phyloP scores from a whole-genome alignment of 2,113 vertebrate species.

The Potamarius usumacintae region DNA sequence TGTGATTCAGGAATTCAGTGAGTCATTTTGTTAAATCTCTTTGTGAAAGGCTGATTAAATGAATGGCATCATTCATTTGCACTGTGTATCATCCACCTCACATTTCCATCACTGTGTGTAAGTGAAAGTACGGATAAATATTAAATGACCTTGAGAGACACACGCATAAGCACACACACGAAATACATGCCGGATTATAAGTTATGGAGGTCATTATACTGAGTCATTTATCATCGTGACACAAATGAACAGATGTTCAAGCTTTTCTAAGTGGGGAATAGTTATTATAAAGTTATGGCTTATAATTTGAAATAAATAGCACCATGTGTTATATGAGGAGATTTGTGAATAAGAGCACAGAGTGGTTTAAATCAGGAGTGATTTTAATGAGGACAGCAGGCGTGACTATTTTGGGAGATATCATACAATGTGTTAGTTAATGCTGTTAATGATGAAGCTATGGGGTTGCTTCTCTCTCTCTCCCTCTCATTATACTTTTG shows the following conservation, averaged over 20 bases:
- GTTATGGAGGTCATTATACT: background rate
- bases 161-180: background rate
- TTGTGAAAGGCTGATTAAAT: background rate
- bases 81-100: background rate
- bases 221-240: background rate
- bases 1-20: background rate
- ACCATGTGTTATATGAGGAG: background rate
- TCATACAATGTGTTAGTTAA: conserved; percentile 17
- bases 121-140: background rate
- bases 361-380: conserved; percentile 12
- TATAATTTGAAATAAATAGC: background rate
- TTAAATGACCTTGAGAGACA: background rate
- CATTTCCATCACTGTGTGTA: background rate
- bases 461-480: background rate
- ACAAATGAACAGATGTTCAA: conserved; percentile 11
- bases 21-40: background rate
- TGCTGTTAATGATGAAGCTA: conserved; percentile 22
- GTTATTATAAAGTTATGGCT: background rate
- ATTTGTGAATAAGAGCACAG: background rate
- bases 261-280: background rate
- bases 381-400: conserved; percentile 14
- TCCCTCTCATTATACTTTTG: background rate
- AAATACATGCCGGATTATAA: background rate
- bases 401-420: conserved; percentile 24
- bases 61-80: no score